Conservation (phyloP, 2,113 vertebrate genomes). For the Struthidea cinerea region DNA sequence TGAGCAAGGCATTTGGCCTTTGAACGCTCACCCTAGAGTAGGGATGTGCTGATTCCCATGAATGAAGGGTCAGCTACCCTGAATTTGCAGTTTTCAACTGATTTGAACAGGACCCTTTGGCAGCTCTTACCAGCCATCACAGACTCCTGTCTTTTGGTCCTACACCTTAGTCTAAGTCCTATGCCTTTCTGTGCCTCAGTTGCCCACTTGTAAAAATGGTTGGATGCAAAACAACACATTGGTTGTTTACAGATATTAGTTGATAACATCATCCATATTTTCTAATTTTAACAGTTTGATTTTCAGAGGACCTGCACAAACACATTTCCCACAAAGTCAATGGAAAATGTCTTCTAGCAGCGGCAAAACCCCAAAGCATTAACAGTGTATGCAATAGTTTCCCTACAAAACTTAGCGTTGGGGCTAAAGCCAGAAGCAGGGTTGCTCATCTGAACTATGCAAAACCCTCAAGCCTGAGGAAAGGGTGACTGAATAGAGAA, state of each 20-base stretch:
- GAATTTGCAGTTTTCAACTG: not conserved
- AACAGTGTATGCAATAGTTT: not conserved
- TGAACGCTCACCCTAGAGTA: not conserved
- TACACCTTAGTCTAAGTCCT: not conserved
- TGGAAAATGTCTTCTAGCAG: not conserved
- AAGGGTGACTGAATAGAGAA: not conserved
- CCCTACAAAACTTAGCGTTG: not conserved
- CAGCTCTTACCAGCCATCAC: not conserved
- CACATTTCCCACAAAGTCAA: not conserved
- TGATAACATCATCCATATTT: not conserved
- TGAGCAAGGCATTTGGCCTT: not conserved
- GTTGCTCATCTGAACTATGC: not conserved
- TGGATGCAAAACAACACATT: not conserved
- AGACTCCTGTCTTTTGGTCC: not conserved
- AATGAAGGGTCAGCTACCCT: not conserved
- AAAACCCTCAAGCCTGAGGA: not conserved
- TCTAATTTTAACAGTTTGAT: not conserved
- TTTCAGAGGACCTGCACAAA: not conserved
- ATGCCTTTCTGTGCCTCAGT: not conserved
- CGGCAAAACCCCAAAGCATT: not conserved
- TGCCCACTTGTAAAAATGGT: not conserved
- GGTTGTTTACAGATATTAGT: not conserved
- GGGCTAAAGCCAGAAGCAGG: not conserved
- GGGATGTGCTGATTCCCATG: not conserved
- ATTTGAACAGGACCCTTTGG: not conserved